These are phyloP conservation scores for Anticlea derivata DNA, from an alignment of 2,888 invertebrate genomes.

Conservation along the genomic window DNA sequence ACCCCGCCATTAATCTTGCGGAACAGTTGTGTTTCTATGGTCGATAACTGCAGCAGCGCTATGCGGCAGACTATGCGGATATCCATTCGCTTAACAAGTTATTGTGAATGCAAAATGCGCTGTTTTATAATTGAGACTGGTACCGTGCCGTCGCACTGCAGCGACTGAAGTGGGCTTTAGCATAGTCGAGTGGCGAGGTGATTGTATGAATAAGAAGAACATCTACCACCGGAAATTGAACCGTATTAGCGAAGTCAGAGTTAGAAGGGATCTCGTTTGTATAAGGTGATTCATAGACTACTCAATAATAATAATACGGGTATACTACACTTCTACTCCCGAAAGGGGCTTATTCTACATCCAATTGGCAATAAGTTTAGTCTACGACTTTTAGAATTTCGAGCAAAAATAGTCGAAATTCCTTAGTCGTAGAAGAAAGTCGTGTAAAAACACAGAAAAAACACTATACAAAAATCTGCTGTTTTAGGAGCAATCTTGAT, in stretches of 20 bases:
- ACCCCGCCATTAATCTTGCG: constrained; percentile 16
- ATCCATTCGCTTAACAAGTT: constrained; percentile 27
- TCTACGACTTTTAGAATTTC: too few relatives aligned
- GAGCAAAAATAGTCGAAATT: too few relatives aligned
- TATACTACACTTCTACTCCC: too few relatives aligned
- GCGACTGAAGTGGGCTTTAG: constrained; percentile 21
- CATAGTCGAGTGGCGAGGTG: constrained; percentile 14
- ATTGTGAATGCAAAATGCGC: constrained; percentile 27
- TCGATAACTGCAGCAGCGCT: constrained; percentile 32
- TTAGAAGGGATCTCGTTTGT: too few relatives aligned
- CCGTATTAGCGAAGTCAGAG: not conserved
- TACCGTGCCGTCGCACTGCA: constrained; percentile 15
- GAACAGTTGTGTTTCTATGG: constrained; percentile 25
- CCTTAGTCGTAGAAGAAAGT: too few relatives aligned
- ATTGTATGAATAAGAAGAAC: constrained; percentile 22
- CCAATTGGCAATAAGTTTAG: too few relatives aligned
- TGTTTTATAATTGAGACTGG: constrained; percentile 25
- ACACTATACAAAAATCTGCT: too few relatives aligned
- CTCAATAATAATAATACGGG: too few relatives aligned
- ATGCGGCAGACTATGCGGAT: constrained; percentile 37
- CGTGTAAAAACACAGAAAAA: too few relatives aligned
- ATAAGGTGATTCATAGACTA: too few relatives aligned
- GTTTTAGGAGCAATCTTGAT: too few relatives aligned
- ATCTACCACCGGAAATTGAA: constrained; percentile 2
- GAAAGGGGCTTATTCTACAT: too few relatives aligned